Evolutionary conservation across 2,888 invertebrate genomes (phyloP), one percentile per base, ranked within the genome.

Genomic region (Amiota mariae): DNA sequence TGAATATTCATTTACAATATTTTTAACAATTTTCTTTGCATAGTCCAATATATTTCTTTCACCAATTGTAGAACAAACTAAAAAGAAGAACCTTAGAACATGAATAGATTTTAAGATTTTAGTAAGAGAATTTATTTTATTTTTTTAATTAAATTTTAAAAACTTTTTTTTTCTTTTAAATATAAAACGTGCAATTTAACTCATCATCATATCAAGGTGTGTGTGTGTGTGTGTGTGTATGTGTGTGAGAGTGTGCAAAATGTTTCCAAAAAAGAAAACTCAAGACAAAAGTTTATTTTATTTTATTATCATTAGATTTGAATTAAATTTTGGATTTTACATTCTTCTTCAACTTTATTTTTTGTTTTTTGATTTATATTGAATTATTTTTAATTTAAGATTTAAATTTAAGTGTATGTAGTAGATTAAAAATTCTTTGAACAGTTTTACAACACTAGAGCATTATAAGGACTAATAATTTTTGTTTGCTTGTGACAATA

Each of bases 381-480:
- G 47, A 75, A 70, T 82, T 24, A 24, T 75, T 59, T 63, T 24
- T 61, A 15, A 75, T 51, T 77, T 78, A 36, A 36, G 36, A 36
- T 4, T 36, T 6, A 6, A 36, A 36, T 36, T 36, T 36, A 36
- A 36, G 36, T 36, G 36, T 36, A 6, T 36, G 36, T 36, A 36
- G 36, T 36, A 36, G 36, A 36, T 6, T 0, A 36, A 75, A 48
- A 73, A 82, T 68, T 79, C 82, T 79, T 2, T 36, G 76, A 15
- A 10, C 74, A 79, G 67, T 77, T 64, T 48, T 36, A 66, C 70
- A 77, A 46, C 67, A 68, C 20, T 51, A 18, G 36, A 68, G 15
- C 24, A 54, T 47, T 48, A 84, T 71, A 78, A 80, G 81, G 80
- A 72, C 80, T 81, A 75, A 70, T 15, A 72, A 75, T 72, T 68